phyloP scores from a whole-genome alignment of 2,888 invertebrate species.

The Darwinula stevensoni region DNA sequence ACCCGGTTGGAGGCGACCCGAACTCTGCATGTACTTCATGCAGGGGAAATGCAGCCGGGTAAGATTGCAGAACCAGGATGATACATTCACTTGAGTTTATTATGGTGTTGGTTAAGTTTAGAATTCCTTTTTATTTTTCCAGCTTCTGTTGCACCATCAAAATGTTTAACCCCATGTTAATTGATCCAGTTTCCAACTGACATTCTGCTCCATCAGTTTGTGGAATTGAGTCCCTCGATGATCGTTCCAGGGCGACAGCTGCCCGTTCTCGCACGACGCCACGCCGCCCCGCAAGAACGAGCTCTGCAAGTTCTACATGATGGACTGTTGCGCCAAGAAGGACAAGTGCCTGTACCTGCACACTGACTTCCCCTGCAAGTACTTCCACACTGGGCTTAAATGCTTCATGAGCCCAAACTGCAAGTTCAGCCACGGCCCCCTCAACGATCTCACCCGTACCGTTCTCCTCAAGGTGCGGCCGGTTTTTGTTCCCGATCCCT shows the following conservation, averaged over 20 bases:
- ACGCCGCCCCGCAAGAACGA: constrained; percentile 60
- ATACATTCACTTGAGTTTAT: too few relatives aligned
- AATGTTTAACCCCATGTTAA: too few relatives aligned
- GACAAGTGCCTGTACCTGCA: constrained; percentile 91
- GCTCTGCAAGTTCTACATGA: constrained; percentile 81
- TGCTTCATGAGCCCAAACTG: constrained; percentile 54
- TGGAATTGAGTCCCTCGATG: too few relatives aligned
- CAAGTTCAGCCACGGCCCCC: constrained; percentile 70
- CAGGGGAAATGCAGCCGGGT: neutral
- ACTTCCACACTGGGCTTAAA: constrained; percentile 59
- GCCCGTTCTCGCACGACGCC: constrained; percentile 57
- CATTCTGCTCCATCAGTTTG: too few relatives aligned
- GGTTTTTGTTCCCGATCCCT: neutral
- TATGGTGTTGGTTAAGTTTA: too few relatives aligned
- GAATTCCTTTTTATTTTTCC: too few relatives aligned
- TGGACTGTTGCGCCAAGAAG: constrained; percentile 79
- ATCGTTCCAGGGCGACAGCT: constrained; percentile 34
- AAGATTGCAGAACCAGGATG: too few relatives aligned
- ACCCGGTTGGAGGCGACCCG: neutral
- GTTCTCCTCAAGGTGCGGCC: constrained; percentile 20
- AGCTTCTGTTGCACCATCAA: too few relatives aligned
- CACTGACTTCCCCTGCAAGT: constrained; percentile 88
- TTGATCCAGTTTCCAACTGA: too few relatives aligned
- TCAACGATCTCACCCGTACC: constrained; percentile 42
- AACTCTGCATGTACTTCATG: neutral